A percentile compares a stretch with the other conserved stretches of the same genome.
These are phyloP conservation scores for Drosophila burlai DNA, from an alignment of 1,140 invertebrate genomes.

Conservation along the genomic window DNA sequence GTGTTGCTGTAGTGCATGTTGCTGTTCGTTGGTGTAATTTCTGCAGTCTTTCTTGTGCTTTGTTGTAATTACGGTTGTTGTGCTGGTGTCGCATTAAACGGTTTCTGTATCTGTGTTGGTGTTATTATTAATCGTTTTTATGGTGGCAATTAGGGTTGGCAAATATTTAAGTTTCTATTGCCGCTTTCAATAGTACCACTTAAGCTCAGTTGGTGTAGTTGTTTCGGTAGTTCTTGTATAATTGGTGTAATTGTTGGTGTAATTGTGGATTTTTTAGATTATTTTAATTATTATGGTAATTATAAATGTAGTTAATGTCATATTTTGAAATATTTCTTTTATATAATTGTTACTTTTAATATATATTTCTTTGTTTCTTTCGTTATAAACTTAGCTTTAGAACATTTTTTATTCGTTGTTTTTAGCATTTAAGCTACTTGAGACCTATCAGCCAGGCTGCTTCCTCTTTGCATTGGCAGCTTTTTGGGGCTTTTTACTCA, in stretches of 20 bases:
- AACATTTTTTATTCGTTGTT: conserved; percentile 9
- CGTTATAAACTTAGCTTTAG: background rate
- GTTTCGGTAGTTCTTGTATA: background rate
- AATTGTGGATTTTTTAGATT: background rate
- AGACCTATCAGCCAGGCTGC: conserved; percentile 7
- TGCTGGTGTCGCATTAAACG: conserved; percentile 14
- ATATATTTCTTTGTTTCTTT: background rate
- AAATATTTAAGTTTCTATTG: conserved; percentile 1
- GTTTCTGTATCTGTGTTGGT: background rate
- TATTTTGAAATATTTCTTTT: background rate
- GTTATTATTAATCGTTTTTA: background rate
- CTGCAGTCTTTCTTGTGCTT: background rate
- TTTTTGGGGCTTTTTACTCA: conserved; percentile 13
- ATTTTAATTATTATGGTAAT: background rate
- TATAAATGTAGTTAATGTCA: background rate
- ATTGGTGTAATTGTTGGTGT: background rate
- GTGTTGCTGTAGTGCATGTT: conserved; percentile 28
- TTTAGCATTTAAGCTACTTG: background rate
- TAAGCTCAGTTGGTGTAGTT: background rate
- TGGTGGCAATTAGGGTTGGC: background rate
- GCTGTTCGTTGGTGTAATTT: conserved; percentile 8
- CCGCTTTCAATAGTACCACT: background rate
- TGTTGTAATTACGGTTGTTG: conserved; percentile 2
- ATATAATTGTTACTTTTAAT: background rate
- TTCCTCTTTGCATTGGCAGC: background rate